Evolutionary conservation across 2,888 invertebrate genomes (phyloP).

Genomic region (Homarus gammarus): DNA sequence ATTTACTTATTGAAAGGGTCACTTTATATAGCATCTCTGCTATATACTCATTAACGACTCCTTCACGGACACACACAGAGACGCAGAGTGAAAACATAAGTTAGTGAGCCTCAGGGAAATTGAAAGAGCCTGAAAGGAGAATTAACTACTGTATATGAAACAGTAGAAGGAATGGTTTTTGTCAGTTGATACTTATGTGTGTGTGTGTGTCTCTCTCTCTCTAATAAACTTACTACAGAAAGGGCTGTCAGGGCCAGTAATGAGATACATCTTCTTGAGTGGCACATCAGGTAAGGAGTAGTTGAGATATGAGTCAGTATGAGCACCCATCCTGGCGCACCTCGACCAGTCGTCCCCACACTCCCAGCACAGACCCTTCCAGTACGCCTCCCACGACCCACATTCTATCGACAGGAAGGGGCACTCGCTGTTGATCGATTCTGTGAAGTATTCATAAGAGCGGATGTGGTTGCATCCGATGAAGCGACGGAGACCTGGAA

Average conservation of each 20-base stretch:
- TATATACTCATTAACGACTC: background rate
- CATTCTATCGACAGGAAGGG: constrained; percentile 90
- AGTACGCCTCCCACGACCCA: constrained; percentile 85
- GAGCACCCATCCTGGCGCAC: constrained; percentile 79
- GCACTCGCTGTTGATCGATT: constrained; percentile 89
- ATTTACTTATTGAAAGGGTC: too few relatives aligned
- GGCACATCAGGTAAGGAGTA: constrained; percentile 80
- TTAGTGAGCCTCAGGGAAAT: too few relatives aligned
- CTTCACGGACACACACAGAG: background rate
- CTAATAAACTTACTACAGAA: constrained; percentile 86
- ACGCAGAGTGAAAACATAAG: too few relatives aligned
- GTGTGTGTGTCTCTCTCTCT: constrained; percentile 4
- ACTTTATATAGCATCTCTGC: too few relatives aligned
- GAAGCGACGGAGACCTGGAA: constrained; percentile 84
- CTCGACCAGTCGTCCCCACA: constrained; percentile 77
- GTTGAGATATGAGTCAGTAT: constrained; percentile 78
- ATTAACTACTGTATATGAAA: too few relatives aligned
- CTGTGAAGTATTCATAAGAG: constrained; percentile 90
- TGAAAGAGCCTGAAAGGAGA: too few relatives aligned
- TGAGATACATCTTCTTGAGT: constrained; percentile 84
- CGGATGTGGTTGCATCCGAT: constrained; percentile 93
- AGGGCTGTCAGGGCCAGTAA: constrained; percentile 86
- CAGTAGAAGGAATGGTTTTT: too few relatives aligned
- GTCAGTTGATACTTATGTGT: background rate
- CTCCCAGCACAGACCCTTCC: constrained; percentile 78